Evolutionary conservation across 2,888 invertebrate genomes (phyloP), one percentile per base, ranked within the genome.

Genomic region (Diadegma fenestrale): DNA sequence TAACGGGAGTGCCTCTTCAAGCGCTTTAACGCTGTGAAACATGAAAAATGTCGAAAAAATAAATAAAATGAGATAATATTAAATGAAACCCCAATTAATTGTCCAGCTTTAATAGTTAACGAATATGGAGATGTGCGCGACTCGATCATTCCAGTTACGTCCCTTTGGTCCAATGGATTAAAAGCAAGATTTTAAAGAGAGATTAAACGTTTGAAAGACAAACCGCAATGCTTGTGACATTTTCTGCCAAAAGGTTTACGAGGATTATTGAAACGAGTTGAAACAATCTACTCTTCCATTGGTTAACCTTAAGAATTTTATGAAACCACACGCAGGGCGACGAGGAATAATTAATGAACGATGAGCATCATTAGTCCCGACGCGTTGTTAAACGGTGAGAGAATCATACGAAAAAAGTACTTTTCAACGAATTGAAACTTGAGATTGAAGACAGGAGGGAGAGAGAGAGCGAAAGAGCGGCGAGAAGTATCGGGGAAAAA

Each of bases 231-330:
- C 64, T 45, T 43, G 63, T 63, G 17, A 19, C 19, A 61, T 2
- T 58, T 26, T 58, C 26, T 22, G n/a, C 30, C 26, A 64, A 78
- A 66, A 79, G 48, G 19, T 61, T 51, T 30, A 69, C 54, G 43
- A 48, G 0, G 48, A 63, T 37, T n/a, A 77, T 61, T 76, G 12
- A 51, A 73, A 76, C 71, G 85, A 80, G 82, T 68, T 64, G 73
- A 69, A 76, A 66, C 72, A 61, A 81, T 80, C 77, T 82, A 82
- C 80, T 87, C 84, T 87, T 87, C 82, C 85, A 87, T 73, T 86
- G 78, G 82, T 79, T 71, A 45, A 82, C 77, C 81, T 54, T 80
- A 77, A 69, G 71, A 85, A 61, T 78, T 85, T 80, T 82, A 79
- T 77, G 77, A 48, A 84, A 87, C 37, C 37, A 84, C 82, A 82